A percentile compares a stretch with the other conserved stretches of the same genome.
These are phyloP conservation scores for Calcarius lapponicus DNA, from an alignment of 2,797 vertebrate genomes.

Conservation along the genomic window DNA sequence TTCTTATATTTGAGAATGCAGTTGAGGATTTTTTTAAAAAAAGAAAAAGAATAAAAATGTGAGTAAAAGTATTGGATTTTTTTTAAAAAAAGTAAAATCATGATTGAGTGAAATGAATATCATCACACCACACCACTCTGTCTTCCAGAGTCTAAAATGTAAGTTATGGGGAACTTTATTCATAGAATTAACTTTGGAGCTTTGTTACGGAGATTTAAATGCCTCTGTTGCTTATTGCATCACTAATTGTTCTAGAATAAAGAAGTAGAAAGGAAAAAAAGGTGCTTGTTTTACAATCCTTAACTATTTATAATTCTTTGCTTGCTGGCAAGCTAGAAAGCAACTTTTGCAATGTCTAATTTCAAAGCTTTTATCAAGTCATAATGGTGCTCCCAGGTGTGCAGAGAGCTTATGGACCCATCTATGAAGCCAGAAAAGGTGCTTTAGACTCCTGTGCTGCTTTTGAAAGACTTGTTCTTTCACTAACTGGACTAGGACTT, in stretches of 20 bases:
- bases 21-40: background rate
- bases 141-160: background rate
- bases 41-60: background rate
- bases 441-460: background rate
- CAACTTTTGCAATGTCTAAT: background rate
- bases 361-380: background rate
- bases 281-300: background rate
- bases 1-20: background rate
- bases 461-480: background rate
- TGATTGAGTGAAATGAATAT: background rate
- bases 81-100: background rate
- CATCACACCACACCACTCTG: background rate
- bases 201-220: background rate
- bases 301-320: background rate
- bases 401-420: background rate
- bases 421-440: background rate
- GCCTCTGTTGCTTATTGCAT: background rate
- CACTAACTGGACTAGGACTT: background rate
- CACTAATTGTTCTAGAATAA: background rate
- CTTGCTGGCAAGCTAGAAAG: background rate
- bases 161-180: background rate
- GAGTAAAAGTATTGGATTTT: background rate
- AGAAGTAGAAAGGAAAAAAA: accelerated
- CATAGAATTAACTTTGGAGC: background rate
- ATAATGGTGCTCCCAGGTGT: background rate